These are phyloP conservation scores for Gobio occitaniae DNA, from an alignment of 2,797 vertebrate genomes.

Conservation along the genomic window DNA sequence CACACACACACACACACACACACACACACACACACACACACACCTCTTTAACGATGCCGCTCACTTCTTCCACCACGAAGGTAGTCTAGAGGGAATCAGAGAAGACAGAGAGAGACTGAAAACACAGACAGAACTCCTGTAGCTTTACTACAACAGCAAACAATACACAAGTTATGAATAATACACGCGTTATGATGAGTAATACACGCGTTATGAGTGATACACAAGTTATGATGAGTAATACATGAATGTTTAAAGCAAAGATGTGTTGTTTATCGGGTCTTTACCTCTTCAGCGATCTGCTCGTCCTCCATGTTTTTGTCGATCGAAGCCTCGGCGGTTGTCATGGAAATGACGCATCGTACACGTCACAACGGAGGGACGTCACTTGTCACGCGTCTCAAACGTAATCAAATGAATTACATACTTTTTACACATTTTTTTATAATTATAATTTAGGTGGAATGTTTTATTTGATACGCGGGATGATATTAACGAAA, in stretches of 20 bases:
- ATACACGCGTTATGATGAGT: too few relatives aligned
- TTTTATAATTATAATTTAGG: background rate
- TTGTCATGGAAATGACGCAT: conserved; percentile 40
- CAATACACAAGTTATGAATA: too few relatives aligned
- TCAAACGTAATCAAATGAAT: background rate
- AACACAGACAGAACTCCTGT: too few relatives aligned
- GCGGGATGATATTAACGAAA: background rate
- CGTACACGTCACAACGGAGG: background rate
- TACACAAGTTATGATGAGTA: too few relatives aligned
- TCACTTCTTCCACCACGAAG: conserved; percentile 92
- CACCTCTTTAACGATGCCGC: conserved; percentile 93
- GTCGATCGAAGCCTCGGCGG: background rate
- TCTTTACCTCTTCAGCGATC: conserved; percentile 71
- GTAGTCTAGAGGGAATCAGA: conserved; percentile 75
- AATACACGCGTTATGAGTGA: too few relatives aligned
- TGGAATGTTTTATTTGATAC: background rate
- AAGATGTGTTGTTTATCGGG: background rate
- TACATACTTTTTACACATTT: background rate
- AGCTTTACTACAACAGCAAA: too few relatives aligned
- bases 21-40: conserved; percentile 46
- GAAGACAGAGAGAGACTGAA: background rate
- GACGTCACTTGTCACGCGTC: too few relatives aligned
- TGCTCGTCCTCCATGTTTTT: conserved; percentile 73
- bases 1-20: background rate
- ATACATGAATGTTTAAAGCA: background rate